A percentile compares a stretch with the other conserved stretches of the same genome.
Conservation (phyloP, 2,888 invertebrate genomes). For the Drosophila formosana region DNA sequence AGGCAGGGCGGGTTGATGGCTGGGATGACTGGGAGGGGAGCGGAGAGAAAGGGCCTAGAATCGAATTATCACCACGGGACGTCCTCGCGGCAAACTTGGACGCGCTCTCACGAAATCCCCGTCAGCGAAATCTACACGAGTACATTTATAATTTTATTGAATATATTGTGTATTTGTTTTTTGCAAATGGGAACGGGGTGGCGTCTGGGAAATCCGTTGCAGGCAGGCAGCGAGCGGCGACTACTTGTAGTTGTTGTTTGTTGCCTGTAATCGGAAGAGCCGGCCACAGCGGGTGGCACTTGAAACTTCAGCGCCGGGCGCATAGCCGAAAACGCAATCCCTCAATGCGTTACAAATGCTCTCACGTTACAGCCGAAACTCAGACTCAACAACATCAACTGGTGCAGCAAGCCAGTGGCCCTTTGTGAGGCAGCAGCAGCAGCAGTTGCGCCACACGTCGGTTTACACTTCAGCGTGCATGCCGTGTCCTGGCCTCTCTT, state of each 20-base stretch:
- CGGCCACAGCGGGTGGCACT: constrained; percentile 74
- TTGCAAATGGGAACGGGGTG: constrained; percentile 57
- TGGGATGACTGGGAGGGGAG: constrained; percentile 18
- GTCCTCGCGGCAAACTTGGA: constrained; percentile 31
- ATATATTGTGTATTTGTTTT: constrained; percentile 5
- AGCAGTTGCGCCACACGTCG: constrained; percentile 69
- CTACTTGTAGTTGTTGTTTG: constrained; percentile 33
- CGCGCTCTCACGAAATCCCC: constrained; percentile 71
- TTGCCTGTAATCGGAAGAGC: constrained; percentile 77
- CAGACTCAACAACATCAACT: constrained; percentile 11
- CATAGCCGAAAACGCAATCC: constrained; percentile 40
- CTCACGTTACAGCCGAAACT: constrained; percentile 68
- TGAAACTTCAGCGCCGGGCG: constrained; percentile 54
- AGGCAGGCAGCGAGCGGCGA: constrained; percentile 11
- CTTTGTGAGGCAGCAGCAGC: constrained; percentile 5
- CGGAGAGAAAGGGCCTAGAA: constrained; percentile 55
- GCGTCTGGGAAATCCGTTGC: constrained; percentile 74
- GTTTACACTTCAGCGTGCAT: constrained; percentile 71
- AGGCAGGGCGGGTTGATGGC: constrained; percentile 30
- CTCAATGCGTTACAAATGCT: constrained; percentile 69
- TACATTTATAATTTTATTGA: constrained; percentile 13
- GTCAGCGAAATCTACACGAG: constrained; percentile 26
- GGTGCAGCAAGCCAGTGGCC: constrained; percentile 19
- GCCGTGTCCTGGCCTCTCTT: constrained; percentile 28
- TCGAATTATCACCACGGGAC: constrained; percentile 74